These are phyloP conservation scores for Pteropus alecto DNA, from an alignment of 2,113 vertebrate species.

Conservation along the genomic window DNA sequence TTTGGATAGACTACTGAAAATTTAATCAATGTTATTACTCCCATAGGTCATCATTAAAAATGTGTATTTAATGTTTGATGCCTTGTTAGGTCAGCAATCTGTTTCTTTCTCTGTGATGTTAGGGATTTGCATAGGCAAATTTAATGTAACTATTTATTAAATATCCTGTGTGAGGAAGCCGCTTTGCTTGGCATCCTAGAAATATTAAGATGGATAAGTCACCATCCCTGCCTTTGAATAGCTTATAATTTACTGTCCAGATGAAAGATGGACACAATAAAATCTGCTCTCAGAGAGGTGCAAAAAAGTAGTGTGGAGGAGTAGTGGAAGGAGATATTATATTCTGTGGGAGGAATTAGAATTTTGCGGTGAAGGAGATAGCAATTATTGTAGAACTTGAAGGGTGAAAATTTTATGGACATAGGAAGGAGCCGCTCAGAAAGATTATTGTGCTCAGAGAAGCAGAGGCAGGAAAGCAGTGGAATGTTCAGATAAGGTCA, in stretches of 20 bases:
- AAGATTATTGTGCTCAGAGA: not conserved
- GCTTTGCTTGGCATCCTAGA: not conserved
- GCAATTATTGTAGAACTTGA: not conserved
- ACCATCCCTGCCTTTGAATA: not conserved
- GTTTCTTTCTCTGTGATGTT: not conserved
- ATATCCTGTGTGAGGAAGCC: not conserved
- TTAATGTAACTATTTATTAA: not conserved
- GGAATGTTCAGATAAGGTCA: slow-evolving; percentile 40
- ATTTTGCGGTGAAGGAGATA: not conserved
- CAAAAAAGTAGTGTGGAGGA: not conserved
- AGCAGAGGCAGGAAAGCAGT: not conserved
- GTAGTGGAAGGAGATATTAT: not conserved
- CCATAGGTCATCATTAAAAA: not conserved
- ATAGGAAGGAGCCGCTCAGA: not conserved
- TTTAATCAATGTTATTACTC: not conserved
- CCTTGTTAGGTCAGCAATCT: not conserved
- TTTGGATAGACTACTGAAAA: not conserved
- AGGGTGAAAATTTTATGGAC: not conserved
- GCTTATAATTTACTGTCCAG: not conserved
- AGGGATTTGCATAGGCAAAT: not conserved
- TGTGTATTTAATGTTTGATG: not conserved
- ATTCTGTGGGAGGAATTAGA: not conserved
- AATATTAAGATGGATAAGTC: not conserved
- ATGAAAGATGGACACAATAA: not conserved
- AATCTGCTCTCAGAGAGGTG: not conserved